phyloP scores from a whole-genome alignment of 2,113 vertebrate genomes.

The Petrocephalus zakoni region DNA sequence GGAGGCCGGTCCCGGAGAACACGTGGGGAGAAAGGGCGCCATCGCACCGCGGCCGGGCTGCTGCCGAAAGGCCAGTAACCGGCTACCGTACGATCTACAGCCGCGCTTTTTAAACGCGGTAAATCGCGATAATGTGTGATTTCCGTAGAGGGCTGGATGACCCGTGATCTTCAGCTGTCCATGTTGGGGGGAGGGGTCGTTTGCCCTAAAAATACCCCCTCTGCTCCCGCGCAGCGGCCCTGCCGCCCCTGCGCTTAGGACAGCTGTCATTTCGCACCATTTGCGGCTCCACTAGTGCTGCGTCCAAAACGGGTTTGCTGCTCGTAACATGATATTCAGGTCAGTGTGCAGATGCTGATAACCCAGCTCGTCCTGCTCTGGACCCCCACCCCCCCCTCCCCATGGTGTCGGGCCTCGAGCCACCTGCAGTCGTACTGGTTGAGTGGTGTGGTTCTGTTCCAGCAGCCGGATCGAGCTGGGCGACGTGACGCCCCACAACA shows the following conservation, averaged over 20 bases:
- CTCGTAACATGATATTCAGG: background rate
- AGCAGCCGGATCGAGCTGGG: constrained; percentile 99
- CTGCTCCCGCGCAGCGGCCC: constrained; percentile 8
- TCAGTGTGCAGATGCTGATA: background rate
- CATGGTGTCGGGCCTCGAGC: background rate
- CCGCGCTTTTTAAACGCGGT: background rate
- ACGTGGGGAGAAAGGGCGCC: background rate
- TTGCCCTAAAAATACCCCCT: constrained; percentile 57
- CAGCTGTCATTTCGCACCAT: background rate
- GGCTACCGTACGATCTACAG: background rate
- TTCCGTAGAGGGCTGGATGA: constrained; percentile 14
- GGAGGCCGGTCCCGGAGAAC: background rate
- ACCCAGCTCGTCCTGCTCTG: background rate
- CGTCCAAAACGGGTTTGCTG: background rate
- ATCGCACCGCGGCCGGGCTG: background rate
- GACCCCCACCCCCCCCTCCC: background rate
- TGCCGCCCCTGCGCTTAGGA: constrained; percentile 23
- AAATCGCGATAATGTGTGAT: background rate
- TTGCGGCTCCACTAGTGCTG: background rate
- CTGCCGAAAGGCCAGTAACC: background rate
- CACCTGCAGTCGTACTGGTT: constrained; percentile 43
- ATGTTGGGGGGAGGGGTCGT: constrained; percentile 15
- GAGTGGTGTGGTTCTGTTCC: constrained; percentile 93
- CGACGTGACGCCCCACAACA: constrained; percentile 99
- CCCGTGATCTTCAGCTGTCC: constrained; percentile 55